Evolutionary conservation across 2,888 invertebrate species (phyloP), one percentile per base, ranked within the genome.

Genomic region (Eumerus sabulonum): DNA sequence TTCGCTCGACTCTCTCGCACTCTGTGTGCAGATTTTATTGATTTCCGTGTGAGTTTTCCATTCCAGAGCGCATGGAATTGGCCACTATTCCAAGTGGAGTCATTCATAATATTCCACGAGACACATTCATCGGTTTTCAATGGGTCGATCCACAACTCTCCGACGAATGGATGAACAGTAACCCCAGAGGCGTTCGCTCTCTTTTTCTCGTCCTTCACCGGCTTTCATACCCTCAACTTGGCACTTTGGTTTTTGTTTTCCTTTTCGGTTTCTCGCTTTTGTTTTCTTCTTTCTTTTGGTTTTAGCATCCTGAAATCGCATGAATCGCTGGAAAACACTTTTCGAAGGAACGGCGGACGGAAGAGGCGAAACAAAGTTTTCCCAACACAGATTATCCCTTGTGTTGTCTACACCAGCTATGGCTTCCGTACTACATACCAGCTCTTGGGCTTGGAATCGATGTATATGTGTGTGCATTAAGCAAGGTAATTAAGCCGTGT

Each of bases 401-500:
- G 19, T 77, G 53, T 9, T 71, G 56, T 45, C 57, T 50, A 38
- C 44, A 12, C 40, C n/a, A 40, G 40, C 40, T 40, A 7, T 40
- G 40, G 40, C 11, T 40, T 11, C 9, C n/a, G 9, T 40, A 40
- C 40, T 27, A 27, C 27, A n/a, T 40, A 27, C 13, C 14, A 11
- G 5, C 16, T n/a, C 13, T 40, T 7, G 54, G 36, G 7, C 19
- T 44, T 4, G 60, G 18, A 36, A 9, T 16, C 36, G 18, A 9
- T 42, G 9, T 56, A 40, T 27, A 16, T 72, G 50, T 72, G 54
- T 70, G 51, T 14, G 53, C 62, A 72, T 77, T 63, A 63, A 72
- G 67, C 47, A 59, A 77, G 67, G 72, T 77, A 72, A 77, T 77
- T 77, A 77, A 67, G 62, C 67, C 62, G 77, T 53, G 62, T 67